Conservation (phyloP, 2,888 invertebrate species). For the Drosophila nigritarsus region DNA sequence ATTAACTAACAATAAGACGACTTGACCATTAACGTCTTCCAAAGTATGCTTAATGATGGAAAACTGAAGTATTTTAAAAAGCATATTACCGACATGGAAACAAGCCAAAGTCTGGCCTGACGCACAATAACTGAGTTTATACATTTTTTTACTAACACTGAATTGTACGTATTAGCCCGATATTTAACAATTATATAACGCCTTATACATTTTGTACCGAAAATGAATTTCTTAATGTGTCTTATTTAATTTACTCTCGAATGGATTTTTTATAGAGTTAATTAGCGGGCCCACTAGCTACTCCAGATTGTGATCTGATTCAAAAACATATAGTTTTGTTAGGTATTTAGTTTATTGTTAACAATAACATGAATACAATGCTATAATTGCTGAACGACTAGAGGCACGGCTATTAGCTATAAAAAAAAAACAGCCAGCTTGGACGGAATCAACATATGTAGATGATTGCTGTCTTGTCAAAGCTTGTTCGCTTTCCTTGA, state of each 20-base stretch:
- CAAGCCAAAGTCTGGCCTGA: slow-evolving; percentile 41
- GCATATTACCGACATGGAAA: slow-evolving; percentile 40
- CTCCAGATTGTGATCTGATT: neutral
- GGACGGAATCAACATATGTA: slow-evolving; percentile 66
- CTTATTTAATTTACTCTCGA: neutral
- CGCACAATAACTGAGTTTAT: slow-evolving; percentile 39
- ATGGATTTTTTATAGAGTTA: neutral
- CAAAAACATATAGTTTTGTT: slow-evolving; percentile 21
- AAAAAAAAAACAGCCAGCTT: slow-evolving; percentile 51
- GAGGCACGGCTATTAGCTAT: slow-evolving; percentile 35
- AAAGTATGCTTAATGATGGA: slow-evolving; percentile 25
- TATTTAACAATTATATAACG: slow-evolving; percentile 46
- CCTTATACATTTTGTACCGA: slow-evolving; percentile 47
- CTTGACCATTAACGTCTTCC: slow-evolving; percentile 44
- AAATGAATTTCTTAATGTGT: neutral
- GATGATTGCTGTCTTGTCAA: slow-evolving; percentile 29
- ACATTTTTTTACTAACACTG: slow-evolving; percentile 43
- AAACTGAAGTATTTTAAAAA: slow-evolving; percentile 51
- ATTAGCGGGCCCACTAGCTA: neutral
- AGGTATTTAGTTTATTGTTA: slow-evolving; percentile 56
- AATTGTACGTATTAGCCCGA: slow-evolving; percentile 42
- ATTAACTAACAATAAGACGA: slow-evolving; percentile 37
- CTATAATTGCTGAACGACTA: slow-evolving; percentile 66
- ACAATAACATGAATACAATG: slow-evolving; percentile 53
- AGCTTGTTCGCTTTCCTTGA: slow-evolving; percentile 1